Percentiles rank a stretch among this genome's conserved stretches.
Conservation (phyloP, 2,797 vertebrate genomes). For the Phrynocephalus guinanensis region DNA sequence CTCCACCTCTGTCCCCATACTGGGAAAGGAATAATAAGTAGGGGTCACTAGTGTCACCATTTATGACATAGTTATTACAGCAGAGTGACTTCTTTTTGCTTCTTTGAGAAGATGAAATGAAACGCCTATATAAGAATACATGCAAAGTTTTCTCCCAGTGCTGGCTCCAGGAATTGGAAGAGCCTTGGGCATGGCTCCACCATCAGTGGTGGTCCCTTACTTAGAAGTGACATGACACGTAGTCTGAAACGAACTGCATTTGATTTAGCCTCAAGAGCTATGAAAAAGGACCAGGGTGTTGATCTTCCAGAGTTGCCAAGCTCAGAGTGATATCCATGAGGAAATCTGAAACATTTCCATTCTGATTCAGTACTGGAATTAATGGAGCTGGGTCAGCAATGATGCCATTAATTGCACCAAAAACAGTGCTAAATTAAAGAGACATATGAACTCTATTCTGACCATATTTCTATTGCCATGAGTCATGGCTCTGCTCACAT, state of each 20-base stretch:
- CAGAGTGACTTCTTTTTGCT: not conserved
- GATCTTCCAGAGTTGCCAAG: no score
- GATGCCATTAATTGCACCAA: not conserved
- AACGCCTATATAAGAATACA: not conserved
- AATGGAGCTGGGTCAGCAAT: not conserved
- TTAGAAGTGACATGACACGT: no score
- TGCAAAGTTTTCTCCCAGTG: not conserved
- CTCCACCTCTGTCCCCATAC: not conserved
- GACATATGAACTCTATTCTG: not conserved
- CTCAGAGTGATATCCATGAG: no score
- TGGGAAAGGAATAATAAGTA: slow-evolving; percentile 21
- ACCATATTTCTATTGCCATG: not conserved
- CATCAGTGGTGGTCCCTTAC: not conserved
- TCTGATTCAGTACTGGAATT: not conserved
- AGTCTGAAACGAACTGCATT: not conserved
- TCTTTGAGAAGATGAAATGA: not conserved
- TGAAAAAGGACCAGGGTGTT: no score
- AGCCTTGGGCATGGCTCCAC: not conserved
- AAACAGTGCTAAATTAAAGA: not conserved
- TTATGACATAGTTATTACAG: not conserved
- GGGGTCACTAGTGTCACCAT: not conserved
- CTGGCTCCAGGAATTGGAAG: not conserved
- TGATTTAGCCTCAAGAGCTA: not conserved
- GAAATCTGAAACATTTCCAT: no score
- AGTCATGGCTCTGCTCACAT: not conserved